Base-by-base conservation (phyloP, 2,888 invertebrate species). In the Hemicrepidius hirtus region DNA sequence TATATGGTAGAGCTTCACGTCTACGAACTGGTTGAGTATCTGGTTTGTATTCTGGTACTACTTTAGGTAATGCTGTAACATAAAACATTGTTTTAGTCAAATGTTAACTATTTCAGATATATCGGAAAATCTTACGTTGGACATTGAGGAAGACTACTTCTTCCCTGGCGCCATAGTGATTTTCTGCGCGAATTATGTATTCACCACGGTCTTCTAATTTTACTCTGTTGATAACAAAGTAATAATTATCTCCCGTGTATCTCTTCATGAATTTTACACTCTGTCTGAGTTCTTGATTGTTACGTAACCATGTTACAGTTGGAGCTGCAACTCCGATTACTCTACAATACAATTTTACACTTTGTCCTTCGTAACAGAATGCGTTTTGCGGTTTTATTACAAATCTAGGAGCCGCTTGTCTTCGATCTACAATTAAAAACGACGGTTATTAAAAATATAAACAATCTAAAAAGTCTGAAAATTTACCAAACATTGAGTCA, bases 201-300 rank as follows among this genome's bases (percentile, higher is more conserved):
- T 99, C 98, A 79, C 99, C 99, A 82, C 97, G 93, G 87, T 99
- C 99, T 76, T 97, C 96, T 76, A 97, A 87, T 87, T 96, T 97
- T 41, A 95, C 95, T 80, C 99, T 93, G 88, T 98, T 99, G 80
- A 99, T 98, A 77, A 98, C 94, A 87, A 99, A 97, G 87, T 97
- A 97, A 86, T 97, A 99, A 84, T 99, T 97, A 81, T 98, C 97
- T 66, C 95, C 97, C 49, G 93, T 91, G 85, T 99, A 99, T 82
- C 98, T 93, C 88, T 99, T 99, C 99, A 99, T 99, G 87, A 96
- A 98, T 88, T 99, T 99, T 77, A 98, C 98, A 79, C 97, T 97
- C 88, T 99, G 99, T 67, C 96, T 90, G 66, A 99, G 88, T 85
- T 98, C 98, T 83, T 92, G 91, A 87, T 96, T 96, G 87, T 97